Percentiles rank a stretch among this genome's conserved stretches.
Conservation (phyloP, 2,797 vertebrate species). For the Cuculus canorus region DNA sequence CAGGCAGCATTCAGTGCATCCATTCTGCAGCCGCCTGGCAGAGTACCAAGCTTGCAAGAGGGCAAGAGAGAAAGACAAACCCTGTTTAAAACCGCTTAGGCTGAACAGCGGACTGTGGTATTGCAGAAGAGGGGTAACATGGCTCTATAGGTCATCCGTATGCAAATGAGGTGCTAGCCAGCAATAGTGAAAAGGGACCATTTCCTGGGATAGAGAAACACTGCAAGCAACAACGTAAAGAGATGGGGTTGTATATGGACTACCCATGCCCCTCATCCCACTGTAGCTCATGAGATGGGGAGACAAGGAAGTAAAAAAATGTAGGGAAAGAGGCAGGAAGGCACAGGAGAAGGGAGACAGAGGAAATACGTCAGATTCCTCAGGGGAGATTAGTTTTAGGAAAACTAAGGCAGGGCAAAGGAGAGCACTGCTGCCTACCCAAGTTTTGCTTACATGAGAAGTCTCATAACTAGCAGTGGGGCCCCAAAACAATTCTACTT, state of each 20-base stretch:
- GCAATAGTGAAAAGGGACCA: background rate
- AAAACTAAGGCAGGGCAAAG: background rate
- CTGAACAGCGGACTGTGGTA: background rate
- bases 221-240: background rate
- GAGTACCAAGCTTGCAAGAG: constrained; percentile 1
- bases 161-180: background rate
- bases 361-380: background rate
- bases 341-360: background rate
- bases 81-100: background rate
- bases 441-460: background rate
- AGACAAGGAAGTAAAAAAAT: background rate
- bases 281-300: background rate
- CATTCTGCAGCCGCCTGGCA: constrained; percentile 5
- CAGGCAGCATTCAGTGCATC: background rate
- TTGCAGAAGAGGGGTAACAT: background rate
- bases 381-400: background rate
- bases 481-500: background rate
- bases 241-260: background rate
- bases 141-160: background rate
- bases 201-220: background rate
- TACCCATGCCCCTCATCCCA: background rate
- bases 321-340: background rate
- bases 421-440: background rate
- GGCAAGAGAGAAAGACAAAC: background rate
- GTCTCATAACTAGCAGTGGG: background rate